Percentiles rank a stretch among this genome's conserved stretches.
These are phyloP conservation scores for Alsophila aescularia DNA, from an alignment of 2,888 invertebrate genomes.

Conservation along the genomic window DNA sequence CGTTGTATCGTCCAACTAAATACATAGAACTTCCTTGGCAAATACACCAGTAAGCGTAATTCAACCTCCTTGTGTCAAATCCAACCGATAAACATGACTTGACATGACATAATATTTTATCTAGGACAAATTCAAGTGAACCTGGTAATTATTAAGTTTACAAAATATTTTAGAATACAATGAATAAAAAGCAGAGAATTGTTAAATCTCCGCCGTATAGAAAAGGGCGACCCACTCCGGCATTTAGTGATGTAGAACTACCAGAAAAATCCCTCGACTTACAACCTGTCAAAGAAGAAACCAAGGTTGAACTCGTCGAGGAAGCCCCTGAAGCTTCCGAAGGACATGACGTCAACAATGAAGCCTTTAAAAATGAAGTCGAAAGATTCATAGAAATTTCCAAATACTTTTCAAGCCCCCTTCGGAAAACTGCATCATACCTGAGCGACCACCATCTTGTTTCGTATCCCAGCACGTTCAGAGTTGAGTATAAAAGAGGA, in stretches of 20 bases:
- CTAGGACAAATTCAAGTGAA: conserved; percentile 28
- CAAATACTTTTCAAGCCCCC: conserved; percentile 72
- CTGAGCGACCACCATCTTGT: conserved; percentile 67
- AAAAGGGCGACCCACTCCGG: conserved; percentile 18
- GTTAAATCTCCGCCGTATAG: conserved; percentile 17
- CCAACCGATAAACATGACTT: too few species aligned
- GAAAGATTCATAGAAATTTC: conserved; percentile 74
- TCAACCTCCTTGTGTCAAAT: too few species aligned
- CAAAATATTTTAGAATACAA: conserved; percentile 10
- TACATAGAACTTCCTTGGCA: too few species aligned
- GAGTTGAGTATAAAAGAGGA: conserved; percentile 67
- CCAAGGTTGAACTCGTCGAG: conserved; percentile 48
- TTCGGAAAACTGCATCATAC: conserved; percentile 72
- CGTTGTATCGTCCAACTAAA: too few species aligned
- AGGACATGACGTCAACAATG: conserved; percentile 36
- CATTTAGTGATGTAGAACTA: background rate
- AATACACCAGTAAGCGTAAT: too few species aligned
- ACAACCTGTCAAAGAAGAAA: conserved; percentile 49
- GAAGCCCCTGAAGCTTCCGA: conserved; percentile 42
- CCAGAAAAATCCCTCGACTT: conserved; percentile 35
- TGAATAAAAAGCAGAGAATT: conserved; percentile 27
- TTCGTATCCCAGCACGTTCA: conserved; percentile 63
- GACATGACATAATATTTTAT: too few species aligned
- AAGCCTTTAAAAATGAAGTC: conserved; percentile 62
- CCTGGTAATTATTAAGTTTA: conserved; percentile 1